Evolutionary conservation across 2,888 invertebrate genomes (phyloP), one percentile per base, ranked within the genome.

Genomic region (Mellilla xanthometata): DNA sequence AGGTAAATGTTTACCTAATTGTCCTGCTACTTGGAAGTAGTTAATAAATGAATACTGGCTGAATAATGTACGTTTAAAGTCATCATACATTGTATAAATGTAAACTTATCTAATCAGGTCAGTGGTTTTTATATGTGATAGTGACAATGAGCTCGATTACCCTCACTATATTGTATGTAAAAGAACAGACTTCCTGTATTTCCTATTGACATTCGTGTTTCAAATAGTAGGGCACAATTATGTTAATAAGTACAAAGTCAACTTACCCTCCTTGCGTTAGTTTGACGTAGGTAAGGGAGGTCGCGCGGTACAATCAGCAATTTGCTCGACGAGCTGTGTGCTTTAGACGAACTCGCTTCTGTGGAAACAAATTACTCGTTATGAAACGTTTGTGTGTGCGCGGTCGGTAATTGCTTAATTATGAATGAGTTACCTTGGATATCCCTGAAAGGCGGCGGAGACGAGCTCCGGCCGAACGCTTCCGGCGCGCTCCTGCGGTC

Each of bases 201-300:
- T n/a, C n/a, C n/a, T n/a, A 7, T 4, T 24, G 24, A 3, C 24
- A 5, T 24, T n/a, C 8, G 8, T 7, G n/a, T 1, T n/a, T 7
- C 1, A 24, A 24, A 24, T 24, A 2, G 24, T 7, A 19, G 19
- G 3, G 19, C 19, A 24, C n/a, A 24, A 24, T 24, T 24, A n/a
- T 4, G 7, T 7, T 8, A 24, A 30, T 12, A 6, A 30, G 7
- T 8, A n/a, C 24, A 12, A 31, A 23, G 31, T 57, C 3, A 50
- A 64, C 75, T 72, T 66, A 87, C 89, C 79, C 89, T 82, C 72
- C 89, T 70, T 39, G 89, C 89, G 89, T 89, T 88, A 81, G 89
- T 89, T 74, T 89, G 89, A 66, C 89, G 84, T 74, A 89, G 73
- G 63, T 89, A 89, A 24, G 89, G 89, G 47, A 89, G 83, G 64